Evolutionary conservation across 2,797 vertebrate genomes (phyloP), one percentile per base, ranked within the genome.

Genomic region (Serranus cabrilla): DNA sequence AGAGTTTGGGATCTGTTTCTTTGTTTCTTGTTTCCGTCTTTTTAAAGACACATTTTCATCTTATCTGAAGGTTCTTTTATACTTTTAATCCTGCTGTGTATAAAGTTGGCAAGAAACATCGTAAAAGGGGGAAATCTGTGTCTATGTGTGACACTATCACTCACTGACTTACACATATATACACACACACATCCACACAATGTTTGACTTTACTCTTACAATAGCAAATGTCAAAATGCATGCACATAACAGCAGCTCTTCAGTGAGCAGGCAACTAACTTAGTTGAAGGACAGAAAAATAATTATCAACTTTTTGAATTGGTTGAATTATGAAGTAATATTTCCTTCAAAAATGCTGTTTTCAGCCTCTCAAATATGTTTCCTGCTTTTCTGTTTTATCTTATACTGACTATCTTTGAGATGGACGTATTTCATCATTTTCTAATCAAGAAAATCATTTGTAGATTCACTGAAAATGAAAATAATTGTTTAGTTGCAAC

Each of bases 1-100:
- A 78, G 54, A 74, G 78, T 79, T 86, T 80, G 18, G 76, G 71
- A 66, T 80, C 64, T 84, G 47, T 71, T 78, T 89, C 80, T 83
- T 78, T 83, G 67, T 79, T 82, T 85, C 57, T 43, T 49, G 56
- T 47, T 51, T 67, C 34, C 69, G 25, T 78, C 39, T 71, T 73
- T 67, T 42, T 64, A 78, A 85, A 76, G 76, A 72, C 57, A 42
- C 84, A 76, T 17, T 49, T 82, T 83, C 68, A 43, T 89, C 42
- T 62, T 63, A 54, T 70, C 61, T 59, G 20, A 74, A 76, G 78
- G 20, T 81, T 88, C 27, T 69, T 82, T 82, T 72, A 46, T 77
- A 73, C 42, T 27, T 81, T 78, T 72, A 79, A 78, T 85, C 59
- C 78, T 60, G 45, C 65, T 67, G 57, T 20, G n/a, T 59, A 60